These are phyloP conservation scores for Drosophila littoralis DNA, from an alignment of 1,140 invertebrate genomes.

Conservation along the genomic window DNA sequence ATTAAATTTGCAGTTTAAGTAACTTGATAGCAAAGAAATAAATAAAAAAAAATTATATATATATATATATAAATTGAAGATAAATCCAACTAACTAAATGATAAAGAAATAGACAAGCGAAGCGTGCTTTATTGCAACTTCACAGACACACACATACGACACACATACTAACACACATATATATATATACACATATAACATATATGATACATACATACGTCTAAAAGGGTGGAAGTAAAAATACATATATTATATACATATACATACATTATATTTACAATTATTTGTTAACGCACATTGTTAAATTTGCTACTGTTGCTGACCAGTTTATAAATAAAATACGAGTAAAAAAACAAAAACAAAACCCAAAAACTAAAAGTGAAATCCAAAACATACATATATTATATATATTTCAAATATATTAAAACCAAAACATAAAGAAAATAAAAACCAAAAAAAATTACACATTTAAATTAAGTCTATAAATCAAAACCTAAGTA, in stretches of 20 bases:
- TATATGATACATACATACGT: constrained; percentile 33
- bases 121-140: constrained; percentile 14
- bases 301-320: constrained; percentile 85
- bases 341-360: constrained; percentile 42
- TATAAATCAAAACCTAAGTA: constrained; percentile 74
- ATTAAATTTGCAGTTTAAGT: constrained; percentile 56
- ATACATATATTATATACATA: constrained; percentile 63
- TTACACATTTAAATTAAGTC: constrained; percentile 75
- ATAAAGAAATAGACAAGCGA: constrained; percentile 6
- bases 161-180: constrained; percentile 8
- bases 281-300: constrained; percentile 85
- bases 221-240: constrained; percentile 25
- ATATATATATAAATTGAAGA: constrained; percentile 32
- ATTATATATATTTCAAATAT: constrained; percentile 82
- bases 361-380: constrained; percentile 57
- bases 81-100: constrained; percentile 28
- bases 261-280: constrained; percentile 84
- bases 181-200: constrained; percentile 12
- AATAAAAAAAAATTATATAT: constrained; percentile 24
- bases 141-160: constrained; percentile 7
- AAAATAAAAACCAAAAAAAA: constrained; percentile 27
- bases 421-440: constrained; percentile 52
- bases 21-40: constrained; percentile 39
- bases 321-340: constrained; percentile 83
- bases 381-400: constrained; percentile 78